phyloP scores from a whole-genome alignment of 2,888 invertebrate species.

The Mythimna vitellina region DNA sequence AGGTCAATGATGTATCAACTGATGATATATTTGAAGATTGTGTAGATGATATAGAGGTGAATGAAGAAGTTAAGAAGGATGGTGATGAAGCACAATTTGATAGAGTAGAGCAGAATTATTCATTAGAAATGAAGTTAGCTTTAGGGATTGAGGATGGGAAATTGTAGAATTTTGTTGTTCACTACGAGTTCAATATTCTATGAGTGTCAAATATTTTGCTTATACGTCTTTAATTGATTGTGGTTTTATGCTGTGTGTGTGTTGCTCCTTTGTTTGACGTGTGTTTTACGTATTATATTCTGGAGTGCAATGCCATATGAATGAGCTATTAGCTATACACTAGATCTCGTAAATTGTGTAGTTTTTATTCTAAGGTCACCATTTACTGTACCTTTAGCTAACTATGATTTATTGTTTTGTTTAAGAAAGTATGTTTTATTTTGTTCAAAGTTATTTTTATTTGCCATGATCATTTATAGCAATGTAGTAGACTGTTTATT shows the following conservation, averaged over 20 bases:
- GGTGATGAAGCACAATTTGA: slow-evolving; percentile 63
- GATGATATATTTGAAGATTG: slow-evolving; percentile 84
- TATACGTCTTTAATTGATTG: not conserved
- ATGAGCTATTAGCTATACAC: not conserved
- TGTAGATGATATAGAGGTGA: slow-evolving; percentile 68
- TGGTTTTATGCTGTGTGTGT: not conserved
- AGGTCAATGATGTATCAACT: slow-evolving; percentile 52
- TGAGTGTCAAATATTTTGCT: slow-evolving; percentile 19
- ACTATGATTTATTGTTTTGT: slow-evolving; percentile 9
- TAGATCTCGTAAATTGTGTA: slow-evolving; percentile 9
- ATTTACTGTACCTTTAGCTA: slow-evolving; percentile 9
- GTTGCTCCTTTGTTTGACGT: too few species aligned
- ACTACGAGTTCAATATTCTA: slow-evolving; percentile 3
- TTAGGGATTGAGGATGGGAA: slow-evolving; percentile 74
- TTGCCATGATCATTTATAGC: slow-evolving; percentile 4
- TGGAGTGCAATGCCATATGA: not conserved
- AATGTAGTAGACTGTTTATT: slow-evolving; percentile 15
- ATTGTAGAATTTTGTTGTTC: slow-evolving; percentile 23
- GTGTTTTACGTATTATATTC: not conserved
- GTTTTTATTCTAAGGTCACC: slow-evolving; percentile 15
- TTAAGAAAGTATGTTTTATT: slow-evolving; percentile 23
- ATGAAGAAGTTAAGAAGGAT: slow-evolving; percentile 45
- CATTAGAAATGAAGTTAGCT: slow-evolving; percentile 86
- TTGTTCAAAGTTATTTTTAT: slow-evolving; percentile 30
- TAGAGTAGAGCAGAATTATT: slow-evolving; percentile 78